phyloP scores from a whole-genome alignment of 2,888 invertebrate species.

The Baronia brevicornis region DNA sequence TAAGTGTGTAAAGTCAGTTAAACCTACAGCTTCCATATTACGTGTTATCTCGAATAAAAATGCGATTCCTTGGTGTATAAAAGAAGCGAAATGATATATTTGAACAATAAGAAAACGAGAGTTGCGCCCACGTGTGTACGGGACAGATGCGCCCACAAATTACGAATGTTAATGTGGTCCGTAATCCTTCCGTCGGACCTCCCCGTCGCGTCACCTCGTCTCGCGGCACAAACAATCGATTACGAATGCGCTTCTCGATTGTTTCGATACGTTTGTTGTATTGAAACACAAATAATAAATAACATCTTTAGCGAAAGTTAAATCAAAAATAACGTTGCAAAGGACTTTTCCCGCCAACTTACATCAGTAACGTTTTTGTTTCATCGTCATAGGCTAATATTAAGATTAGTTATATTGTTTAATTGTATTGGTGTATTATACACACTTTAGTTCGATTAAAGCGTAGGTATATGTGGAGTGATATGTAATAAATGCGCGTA shows the following conservation, averaged over 20 bases:
- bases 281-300: not conserved
- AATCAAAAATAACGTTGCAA: not conserved
- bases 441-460: too few relatives aligned
- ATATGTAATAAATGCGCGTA: too few relatives aligned
- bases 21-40: conserved; percentile 38
- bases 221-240: conserved; percentile 54
- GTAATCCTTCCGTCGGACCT: conserved; percentile 71
- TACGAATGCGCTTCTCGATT: conserved; percentile 42
- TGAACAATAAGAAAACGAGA: conserved; percentile 42
- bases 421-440: too few relatives aligned
- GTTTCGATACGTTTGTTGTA: conserved; percentile 9
- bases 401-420: too few relatives aligned
- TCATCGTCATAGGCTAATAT: too few relatives aligned
- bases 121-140: conserved; percentile 26
- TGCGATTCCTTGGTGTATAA: conserved; percentile 12
- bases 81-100: conserved; percentile 23
- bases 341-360: not conserved
- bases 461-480: too few relatives aligned
- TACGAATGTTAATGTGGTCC: conserved; percentile 68
- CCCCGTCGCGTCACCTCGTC: conserved; percentile 45
- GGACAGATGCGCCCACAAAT: conserved; percentile 31
- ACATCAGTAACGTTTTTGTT: too few relatives aligned
- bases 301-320: not conserved
- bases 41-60: conserved; percentile 11
- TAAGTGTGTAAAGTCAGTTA: conserved; percentile 23